Evolutionary conservation across 2,888 invertebrate genomes (phyloP), one percentile per base, ranked within the genome.

Genomic region (Heterodera filipjevi): DNA sequence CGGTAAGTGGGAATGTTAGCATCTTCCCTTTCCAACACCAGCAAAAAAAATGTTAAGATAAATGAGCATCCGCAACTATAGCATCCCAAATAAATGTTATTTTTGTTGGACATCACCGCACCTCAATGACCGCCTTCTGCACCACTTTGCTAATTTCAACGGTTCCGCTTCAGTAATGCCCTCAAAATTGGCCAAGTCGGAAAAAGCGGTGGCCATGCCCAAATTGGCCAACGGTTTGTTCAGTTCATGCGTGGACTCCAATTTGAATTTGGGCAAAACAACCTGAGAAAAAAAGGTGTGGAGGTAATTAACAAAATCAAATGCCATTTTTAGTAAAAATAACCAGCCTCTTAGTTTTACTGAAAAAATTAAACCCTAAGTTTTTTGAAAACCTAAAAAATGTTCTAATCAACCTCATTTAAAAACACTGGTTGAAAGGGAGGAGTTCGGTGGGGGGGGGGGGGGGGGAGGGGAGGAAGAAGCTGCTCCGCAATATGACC

Each of bases 41-140:
- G n/a, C n/a, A n/a, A n/a, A n/a, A n/a, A n/a, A n/a, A n/a, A n/a
- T n/a, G n/a, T n/a, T n/a, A n/a, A n/a, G n/a, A n/a, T n/a, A n/a
- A n/a, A n/a, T n/a, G n/a, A n/a, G n/a, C n/a, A n/a, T n/a, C n/a
- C n/a, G n/a, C n/a, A n/a, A n/a, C n/a, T n/a, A n/a, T n/a, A n/a
- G n/a, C n/a, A n/a, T n/a, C n/a, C n/a, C n/a, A n/a, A n/a, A n/a
- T n/a, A n/a, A 12, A 49, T 8, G 49, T 16, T 19, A 14, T 22
- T 19, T 0, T 39, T 32, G 22, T 27, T 64, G 46, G 30, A 22
- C 22, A 16, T n/a, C 19, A 77, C 49, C 19, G 80, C 19, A 86
- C 86, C 82, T 87, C 85, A 78, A 87, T 85, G 35, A 85, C 78
- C 3, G 86, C 87, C 77, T 87, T 87, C 78, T 87, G 87, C 3